Evolutionary conservation across 2,888 invertebrate genomes (phyloP).

Genomic region (Drosophila percnosoma): DNA sequence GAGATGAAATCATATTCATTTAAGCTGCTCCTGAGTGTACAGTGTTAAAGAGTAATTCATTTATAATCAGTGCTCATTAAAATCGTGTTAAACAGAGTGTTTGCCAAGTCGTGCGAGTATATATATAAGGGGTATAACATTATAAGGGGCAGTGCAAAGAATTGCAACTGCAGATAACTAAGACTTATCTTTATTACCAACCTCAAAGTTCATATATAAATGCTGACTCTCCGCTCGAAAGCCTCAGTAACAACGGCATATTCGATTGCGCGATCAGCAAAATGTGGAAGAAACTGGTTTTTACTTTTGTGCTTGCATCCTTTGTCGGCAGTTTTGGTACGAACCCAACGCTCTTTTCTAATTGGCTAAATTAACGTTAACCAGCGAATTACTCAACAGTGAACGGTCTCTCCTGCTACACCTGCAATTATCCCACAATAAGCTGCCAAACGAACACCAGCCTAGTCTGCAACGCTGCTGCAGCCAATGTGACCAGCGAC

Average conservation of each 20-base stretch:
- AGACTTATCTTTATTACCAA: conserved; percentile 12
- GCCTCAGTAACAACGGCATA: not conserved
- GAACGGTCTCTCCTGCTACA: conserved; percentile 46
- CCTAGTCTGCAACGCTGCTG: conserved; percentile 32
- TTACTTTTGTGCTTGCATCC: conserved; percentile 44
- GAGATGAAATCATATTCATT: not conserved
- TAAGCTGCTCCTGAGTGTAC: not conserved
- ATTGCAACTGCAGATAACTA: not conserved
- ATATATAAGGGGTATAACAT: not conserved
- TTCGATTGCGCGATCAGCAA: not conserved
- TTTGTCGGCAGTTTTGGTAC: conserved; percentile 61
- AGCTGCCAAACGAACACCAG: conserved; percentile 18
- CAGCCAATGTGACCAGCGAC: conserved; percentile 41
- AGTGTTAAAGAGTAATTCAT: not conserved
- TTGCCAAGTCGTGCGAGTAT: not conserved
- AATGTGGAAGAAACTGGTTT: conserved; percentile 62
- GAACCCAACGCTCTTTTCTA: not conserved
- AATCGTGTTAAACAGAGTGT: not conserved
- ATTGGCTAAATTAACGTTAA: not conserved
- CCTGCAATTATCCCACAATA: conserved; percentile 25
- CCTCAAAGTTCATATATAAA: not conserved
- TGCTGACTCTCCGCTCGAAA: not conserved
- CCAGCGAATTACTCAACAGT: conserved; percentile 15
- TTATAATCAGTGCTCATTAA: not conserved
- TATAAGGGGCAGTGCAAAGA: not conserved